phyloP scores from a whole-genome alignment of 2,113 vertebrate genomes.

The Hydropotes inermis region DNA sequence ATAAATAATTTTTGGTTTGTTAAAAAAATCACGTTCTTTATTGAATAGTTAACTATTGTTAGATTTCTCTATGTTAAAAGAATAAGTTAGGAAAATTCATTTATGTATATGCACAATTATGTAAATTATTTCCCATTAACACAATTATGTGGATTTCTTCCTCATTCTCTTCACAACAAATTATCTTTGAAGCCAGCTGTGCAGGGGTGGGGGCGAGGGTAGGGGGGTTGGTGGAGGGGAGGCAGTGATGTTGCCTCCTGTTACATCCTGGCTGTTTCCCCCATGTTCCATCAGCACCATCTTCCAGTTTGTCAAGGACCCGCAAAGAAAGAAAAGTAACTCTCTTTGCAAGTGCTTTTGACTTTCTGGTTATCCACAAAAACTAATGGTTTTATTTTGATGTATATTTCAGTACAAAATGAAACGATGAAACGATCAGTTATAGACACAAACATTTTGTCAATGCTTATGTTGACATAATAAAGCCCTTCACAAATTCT shows the following conservation, averaged over 20 bases:
- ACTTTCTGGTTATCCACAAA: background rate
- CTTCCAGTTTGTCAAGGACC: background rate
- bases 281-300: background rate
- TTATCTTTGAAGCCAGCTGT: slow-evolving; percentile 47
- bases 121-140: slow-evolving; percentile 52
- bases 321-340: slow-evolving; percentile 23
- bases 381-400: background rate
- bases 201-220: background rate
- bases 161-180: slow-evolving; percentile 47
- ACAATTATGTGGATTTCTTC: slow-evolving; percentile 51
- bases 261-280: background rate
- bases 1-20: background rate
- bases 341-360: background rate
- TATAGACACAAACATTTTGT: background rate
- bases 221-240: background rate
- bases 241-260: background rate
- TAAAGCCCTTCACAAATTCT: background rate
- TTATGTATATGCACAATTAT: slow-evolving; percentile 42
- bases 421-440: background rate
- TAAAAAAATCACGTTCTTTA: background rate
- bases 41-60: background rate
- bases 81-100: slow-evolving; percentile 7
- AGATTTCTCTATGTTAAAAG: slow-evolving; percentile 29
- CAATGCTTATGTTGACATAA: background rate
- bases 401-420: background rate